A percentile compares a stretch with the other conserved stretches of the same genome.
Conservation (phyloP, 1,140 invertebrate species). For the Trissolcus basalis region DNA sequence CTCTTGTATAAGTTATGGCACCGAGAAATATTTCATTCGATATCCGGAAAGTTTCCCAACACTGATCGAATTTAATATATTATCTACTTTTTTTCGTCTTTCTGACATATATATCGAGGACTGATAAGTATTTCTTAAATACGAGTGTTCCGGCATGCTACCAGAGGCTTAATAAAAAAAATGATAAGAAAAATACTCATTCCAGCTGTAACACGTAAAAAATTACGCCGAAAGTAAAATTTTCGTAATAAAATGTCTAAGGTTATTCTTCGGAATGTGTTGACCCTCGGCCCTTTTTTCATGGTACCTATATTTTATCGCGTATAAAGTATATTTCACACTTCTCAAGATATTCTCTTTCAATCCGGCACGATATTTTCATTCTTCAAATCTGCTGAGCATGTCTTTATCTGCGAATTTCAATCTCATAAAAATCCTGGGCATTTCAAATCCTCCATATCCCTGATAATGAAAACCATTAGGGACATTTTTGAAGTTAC, state of each 20-base stretch:
- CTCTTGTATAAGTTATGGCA: no score
- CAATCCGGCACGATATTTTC: not conserved
- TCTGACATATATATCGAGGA: conserved; percentile 12
- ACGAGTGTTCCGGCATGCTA: not conserved
- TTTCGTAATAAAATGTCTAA: no score
- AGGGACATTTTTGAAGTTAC: not conserved
- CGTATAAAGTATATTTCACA: no score
- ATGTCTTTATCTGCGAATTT: not conserved
- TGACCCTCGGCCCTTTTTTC: no score
- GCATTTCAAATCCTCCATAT: not conserved
- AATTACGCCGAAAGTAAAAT: no score
- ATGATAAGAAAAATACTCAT: not conserved
- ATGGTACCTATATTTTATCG: no score
- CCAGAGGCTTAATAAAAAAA: not conserved
- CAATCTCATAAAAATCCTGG: not conserved
- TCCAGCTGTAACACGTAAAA: not conserved
- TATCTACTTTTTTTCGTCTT: conserved; percentile 5
- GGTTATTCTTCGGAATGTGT: no score
- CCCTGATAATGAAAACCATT: not conserved
- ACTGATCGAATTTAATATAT: conserved; percentile 15
- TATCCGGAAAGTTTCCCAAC: conserved; percentile 6
- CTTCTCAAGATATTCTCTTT: not conserved
- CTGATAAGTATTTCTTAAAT: conserved; percentile 13
- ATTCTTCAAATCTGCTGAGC: not conserved
- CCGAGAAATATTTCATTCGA: conserved; percentile 2